Evolutionary conservation across 92 coral and sea anemone species (phyloP), one percentile per base, ranked within the genome.

Genomic region (Porites evermanni): DNA sequence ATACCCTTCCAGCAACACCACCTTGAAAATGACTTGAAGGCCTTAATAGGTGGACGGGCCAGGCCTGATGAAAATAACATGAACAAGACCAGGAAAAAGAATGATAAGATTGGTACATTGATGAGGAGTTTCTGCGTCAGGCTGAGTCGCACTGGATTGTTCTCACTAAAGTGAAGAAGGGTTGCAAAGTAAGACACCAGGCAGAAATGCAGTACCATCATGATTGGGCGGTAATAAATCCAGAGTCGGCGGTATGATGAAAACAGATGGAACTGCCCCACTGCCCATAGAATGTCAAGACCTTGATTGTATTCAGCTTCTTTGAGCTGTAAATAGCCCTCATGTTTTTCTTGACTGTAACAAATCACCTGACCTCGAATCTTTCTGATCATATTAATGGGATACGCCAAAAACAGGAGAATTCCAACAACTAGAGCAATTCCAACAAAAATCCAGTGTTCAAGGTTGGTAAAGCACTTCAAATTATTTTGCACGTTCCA

Each of bases 251-350:
- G 87, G 89, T 91, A 97, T 0, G 99, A 97, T 29, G 99, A 97
- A 79, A 97, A 97, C 74, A 97, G 93, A 79, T 95, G 98, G 83
- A 97, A 95, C 88, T 97, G 99, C 64, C 98, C 99, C 6, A 97
- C 99, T 32, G 96, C 99, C 99, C 99, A 97, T 18, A 97, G 81
- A 67, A 97, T 97, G 85, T 97, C 99, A n/a, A 97, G 87, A 1
- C 99, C 99, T 80, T 97, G 98, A 67, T 93, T 92, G 86, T 97
- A 97, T 70, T 97, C 99, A 9, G 99, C 96, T 85, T 97, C 99
- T 81, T 97, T 97, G 12, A 97, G 93, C 83, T 95, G 98, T n/a
- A 97, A 82, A 83, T 97, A 97, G 8, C 99, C 98, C 75, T 97
- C 99, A n/a, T 97, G 99, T 59, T 97, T 94, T 12, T 88, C 94